These are phyloP conservation scores for Trachops cirrhosus DNA, from an alignment of 2,797 vertebrate genomes.

Conservation along the genomic window DNA sequence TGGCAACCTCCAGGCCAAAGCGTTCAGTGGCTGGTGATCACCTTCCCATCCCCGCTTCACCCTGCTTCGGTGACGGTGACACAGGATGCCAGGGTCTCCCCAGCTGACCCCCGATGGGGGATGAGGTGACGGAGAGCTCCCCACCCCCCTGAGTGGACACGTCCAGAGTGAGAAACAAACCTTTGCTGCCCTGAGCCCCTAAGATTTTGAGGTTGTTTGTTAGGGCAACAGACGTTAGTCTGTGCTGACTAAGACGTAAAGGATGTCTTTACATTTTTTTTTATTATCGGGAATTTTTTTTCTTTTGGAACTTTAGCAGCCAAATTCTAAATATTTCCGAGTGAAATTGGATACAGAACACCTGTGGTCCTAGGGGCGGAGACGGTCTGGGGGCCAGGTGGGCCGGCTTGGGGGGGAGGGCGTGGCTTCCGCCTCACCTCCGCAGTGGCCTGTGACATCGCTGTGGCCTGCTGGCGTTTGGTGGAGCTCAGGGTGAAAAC, in stretches of 20 bases:
- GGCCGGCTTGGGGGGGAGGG: rapidly evolving
- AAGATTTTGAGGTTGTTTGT: background rate
- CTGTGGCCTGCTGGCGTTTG: background rate
- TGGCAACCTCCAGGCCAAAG: background rate
- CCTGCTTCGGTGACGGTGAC: background rate
- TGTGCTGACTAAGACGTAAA: too few species aligned
- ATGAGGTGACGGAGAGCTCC: background rate
- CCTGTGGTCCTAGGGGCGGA: background rate
- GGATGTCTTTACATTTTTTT: background rate
- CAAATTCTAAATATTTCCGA: background rate
- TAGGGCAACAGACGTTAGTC: background rate
- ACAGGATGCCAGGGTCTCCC: too few species aligned
- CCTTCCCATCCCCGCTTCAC: rapidly evolving
- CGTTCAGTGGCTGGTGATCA: background rate
- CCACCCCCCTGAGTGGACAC: rapidly evolving
- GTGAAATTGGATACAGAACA: background rate
- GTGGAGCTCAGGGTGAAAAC: background rate
- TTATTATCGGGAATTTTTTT: background rate
- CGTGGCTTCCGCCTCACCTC: background rate
- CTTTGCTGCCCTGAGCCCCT: background rate
- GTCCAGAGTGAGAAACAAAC: background rate
- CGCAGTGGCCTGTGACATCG: background rate
- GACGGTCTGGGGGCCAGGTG: background rate
- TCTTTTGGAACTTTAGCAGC: background rate
- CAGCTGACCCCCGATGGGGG: background rate